Percentiles rank a stretch among this genome's conserved stretches.
Conservation (phyloP, 2,797 vertebrate species). For the Heteromormyrus szaboi region DNA sequence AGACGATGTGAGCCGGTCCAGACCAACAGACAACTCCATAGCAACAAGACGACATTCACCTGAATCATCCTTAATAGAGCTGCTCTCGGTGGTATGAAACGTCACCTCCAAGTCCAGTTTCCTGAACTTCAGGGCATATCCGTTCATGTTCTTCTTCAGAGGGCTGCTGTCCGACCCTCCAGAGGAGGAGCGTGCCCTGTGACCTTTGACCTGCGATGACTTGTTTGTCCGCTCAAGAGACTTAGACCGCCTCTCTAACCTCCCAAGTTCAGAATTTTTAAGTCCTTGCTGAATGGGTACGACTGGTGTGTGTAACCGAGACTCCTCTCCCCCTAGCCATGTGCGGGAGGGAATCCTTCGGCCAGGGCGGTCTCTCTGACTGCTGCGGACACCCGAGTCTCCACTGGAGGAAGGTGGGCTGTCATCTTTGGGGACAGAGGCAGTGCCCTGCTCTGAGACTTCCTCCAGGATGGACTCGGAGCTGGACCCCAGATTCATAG, state of each 20-base stretch:
- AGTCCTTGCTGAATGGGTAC: slow-evolving; percentile 53
- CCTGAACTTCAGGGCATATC: slow-evolving; percentile 57
- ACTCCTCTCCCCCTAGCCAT: slow-evolving; percentile 53
- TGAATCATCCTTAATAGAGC: slow-evolving; percentile 57
- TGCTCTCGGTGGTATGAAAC: slow-evolving; percentile 48
- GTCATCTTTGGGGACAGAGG: slow-evolving; percentile 34
- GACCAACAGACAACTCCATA: background rate
- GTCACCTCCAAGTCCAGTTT: slow-evolving; percentile 58
- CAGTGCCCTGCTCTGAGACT: slow-evolving; percentile 44
- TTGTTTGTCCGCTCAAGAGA: slow-evolving; percentile 70
- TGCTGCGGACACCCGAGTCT: slow-evolving; percentile 41
- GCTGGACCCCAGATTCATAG: slow-evolving; percentile 77
- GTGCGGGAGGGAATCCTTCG: slow-evolving; percentile 47
- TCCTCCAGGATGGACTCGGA: slow-evolving; percentile 74
- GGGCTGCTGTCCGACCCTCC: slow-evolving; percentile 52
- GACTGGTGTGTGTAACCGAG: slow-evolving; percentile 49
- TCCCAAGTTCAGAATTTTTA: slow-evolving; percentile 42
- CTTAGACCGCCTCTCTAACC: slow-evolving; percentile 62
- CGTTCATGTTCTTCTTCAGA: slow-evolving; percentile 64
- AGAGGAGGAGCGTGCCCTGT: slow-evolving; percentile 58
- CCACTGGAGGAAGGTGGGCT: slow-evolving; percentile 36
- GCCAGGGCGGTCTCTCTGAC: slow-evolving; percentile 47
- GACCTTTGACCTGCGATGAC: slow-evolving; percentile 55
- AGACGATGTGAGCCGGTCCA: background rate
- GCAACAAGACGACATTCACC: slow-evolving; percentile 49